Base-by-base conservation (phyloP, 92 coral and sea anemone genomes). In the Paramuricea clavata region DNA sequence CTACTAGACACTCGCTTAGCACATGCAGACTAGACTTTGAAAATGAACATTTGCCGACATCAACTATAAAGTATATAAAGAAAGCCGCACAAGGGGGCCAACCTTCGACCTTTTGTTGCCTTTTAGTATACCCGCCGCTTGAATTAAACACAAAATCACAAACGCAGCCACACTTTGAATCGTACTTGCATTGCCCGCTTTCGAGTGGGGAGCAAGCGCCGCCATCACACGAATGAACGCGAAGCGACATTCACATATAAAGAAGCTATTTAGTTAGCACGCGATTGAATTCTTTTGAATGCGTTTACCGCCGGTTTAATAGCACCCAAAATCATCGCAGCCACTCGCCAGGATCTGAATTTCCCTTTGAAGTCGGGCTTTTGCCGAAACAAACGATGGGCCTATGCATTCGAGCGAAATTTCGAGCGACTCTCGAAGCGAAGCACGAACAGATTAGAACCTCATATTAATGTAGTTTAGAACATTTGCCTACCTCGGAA, bases 141-240 rank as follows among this genome's bases (percentile, higher is more conserved):
- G 84, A 79, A 79, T 79, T 79, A 79, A 79, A 34, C 84, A 79
- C 54, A 79, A 61, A 79, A 79, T 79, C 84, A 79, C 83, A 78
- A 79, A 79, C 84, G 59, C 57, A 39, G 84, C 84, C 39, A 50
- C 82, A n/a, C n/a, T n/a, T 76, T 76, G 26, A 54, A 54, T 19
- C 26, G 8, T 54, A 19, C 62, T n/a, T 23, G 62, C 62, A 21
- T 17, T 54, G 62, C 62, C 16, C 41, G 41, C 64, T 33, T 31
- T 17, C 17, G 35, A 23, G 9, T 26, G 16, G 19, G 33, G 41
- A 76, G 12, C 65, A 47, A 76, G 16, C 44, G 43, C 34, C 10
- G 12, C 27, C 26, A 28, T 13, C 6, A n/a, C n/a, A n/a, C n/a
- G 16, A 13, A 16, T 1, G 27, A 44, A 3, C 30, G 2, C 27